phyloP scores from a whole-genome alignment of 2,797 vertebrate genomes.

The Rhinoraja longicauda region DNA sequence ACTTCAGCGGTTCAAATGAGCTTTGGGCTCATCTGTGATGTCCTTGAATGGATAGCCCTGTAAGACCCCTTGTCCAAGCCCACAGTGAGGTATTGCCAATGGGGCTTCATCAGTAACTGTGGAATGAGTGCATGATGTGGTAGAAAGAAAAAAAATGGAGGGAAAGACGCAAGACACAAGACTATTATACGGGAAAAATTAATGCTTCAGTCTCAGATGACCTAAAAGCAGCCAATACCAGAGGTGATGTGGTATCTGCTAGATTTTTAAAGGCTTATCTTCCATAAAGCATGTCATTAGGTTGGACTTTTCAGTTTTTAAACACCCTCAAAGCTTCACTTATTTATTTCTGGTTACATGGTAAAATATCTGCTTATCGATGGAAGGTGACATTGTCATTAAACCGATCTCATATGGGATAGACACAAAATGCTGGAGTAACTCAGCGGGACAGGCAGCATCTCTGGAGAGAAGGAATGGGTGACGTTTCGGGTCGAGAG shows the following conservation, averaged over 20 bases:
- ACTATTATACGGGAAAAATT: background rate
- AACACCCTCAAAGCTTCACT: background rate
- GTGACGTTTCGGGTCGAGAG: too few species aligned
- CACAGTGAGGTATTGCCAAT: background rate
- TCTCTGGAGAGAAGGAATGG: too few species aligned
- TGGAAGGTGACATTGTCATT: background rate
- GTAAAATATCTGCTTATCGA: background rate
- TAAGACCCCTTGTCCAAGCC: background rate
- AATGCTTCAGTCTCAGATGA: background rate
- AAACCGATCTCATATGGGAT: background rate
- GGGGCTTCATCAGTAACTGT: background rate
- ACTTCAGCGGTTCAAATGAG: background rate
- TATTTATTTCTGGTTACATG: background rate
- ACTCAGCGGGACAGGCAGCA: too few species aligned
- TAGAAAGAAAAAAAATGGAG: background rate
- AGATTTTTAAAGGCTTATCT: background rate
- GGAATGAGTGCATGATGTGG: background rate
- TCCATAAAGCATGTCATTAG: background rate
- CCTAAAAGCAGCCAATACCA: background rate
- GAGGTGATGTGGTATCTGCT: background rate
- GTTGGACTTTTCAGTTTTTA: background rate
- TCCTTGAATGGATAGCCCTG: background rate
- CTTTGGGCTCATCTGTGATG: background rate
- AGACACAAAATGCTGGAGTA: too few species aligned
- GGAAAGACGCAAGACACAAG: background rate